These are phyloP conservation scores for Amphiprion ocellaris DNA, from an alignment of 2,113 vertebrate species.

Conservation along the genomic window DNA sequence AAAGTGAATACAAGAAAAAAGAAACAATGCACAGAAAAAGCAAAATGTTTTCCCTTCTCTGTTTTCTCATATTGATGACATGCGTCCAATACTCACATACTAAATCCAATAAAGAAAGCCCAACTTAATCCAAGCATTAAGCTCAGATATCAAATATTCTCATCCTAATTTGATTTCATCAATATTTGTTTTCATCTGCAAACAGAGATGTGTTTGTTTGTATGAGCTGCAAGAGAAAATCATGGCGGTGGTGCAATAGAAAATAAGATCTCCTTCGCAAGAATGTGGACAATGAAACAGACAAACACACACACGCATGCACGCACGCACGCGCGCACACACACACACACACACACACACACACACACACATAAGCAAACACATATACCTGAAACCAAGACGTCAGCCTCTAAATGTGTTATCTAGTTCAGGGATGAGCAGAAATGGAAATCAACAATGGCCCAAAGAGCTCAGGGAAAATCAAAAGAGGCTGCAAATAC, in stretches of 20 bases:
- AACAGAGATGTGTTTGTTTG: conserved; percentile 78
- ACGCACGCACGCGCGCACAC: conserved; percentile 17
- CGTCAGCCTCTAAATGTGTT: conserved; percentile 69
- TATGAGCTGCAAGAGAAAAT: conserved; percentile 59
- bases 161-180: conserved; percentile 80
- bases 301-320: conserved; percentile 43
- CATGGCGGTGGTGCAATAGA: conserved; percentile 43
- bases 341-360: too few relatives aligned
- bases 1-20: conserved; percentile 27
- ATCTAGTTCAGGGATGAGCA: conserved; percentile 58
- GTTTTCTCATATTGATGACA: conserved; percentile 65
- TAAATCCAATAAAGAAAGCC: conserved; percentile 77
- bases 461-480: conserved; percentile 57
- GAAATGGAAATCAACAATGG: conserved; percentile 73
- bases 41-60: conserved; percentile 27
- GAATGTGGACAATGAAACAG: conserved; percentile 53
- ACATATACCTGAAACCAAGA: conserved; percentile 51
- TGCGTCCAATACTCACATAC: conserved; percentile 56
- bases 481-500: conserved; percentile 56
- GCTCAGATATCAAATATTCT: conserved; percentile 80
- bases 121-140: conserved; percentile 79
- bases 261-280: conserved; percentile 70
- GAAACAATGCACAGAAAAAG: conserved; percentile 24
- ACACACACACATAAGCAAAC: conserved; percentile 46
- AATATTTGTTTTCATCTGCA: conserved; percentile 83